These are phyloP conservation scores for Drosophila lacicola DNA, from an alignment of 2,888 invertebrate genomes.

Conservation along the genomic window DNA sequence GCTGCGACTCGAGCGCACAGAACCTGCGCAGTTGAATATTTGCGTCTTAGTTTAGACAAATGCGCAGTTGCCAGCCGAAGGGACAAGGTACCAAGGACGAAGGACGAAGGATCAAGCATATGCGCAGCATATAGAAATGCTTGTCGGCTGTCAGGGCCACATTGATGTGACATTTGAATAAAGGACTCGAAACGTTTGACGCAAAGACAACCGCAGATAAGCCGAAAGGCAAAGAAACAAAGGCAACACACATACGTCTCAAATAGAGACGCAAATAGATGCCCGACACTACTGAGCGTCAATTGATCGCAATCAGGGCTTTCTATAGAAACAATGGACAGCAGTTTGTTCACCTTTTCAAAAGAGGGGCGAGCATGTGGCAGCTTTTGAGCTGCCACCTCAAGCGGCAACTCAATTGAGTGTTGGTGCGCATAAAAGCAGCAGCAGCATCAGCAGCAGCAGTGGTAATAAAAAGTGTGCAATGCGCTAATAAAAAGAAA, in stretches of 20 bases:
- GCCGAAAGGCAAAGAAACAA: constrained; percentile 39
- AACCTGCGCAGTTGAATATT: constrained; percentile 65
- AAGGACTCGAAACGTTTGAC: constrained; percentile 49
- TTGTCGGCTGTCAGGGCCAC: constrained; percentile 35
- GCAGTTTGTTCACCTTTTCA: constrained; percentile 68
- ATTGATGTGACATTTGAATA: constrained; percentile 69
- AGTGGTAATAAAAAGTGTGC: constrained; percentile 64
- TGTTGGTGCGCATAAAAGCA: constrained; percentile 48
- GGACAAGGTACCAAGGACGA: neutral
- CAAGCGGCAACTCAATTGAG: constrained; percentile 56
- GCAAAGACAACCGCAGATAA: constrained; percentile 66
- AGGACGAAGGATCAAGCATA: constrained; percentile 11
- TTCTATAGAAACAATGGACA: constrained; percentile 35
- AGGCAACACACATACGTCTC: constrained; percentile 14
- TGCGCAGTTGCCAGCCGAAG: constrained; percentile 51
- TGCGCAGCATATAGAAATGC: constrained; percentile 25
- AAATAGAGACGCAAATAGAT: constrained; percentile 65
- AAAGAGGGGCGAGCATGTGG: neutral
- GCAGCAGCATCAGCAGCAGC: constrained; percentile 16
- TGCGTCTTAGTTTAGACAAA: constrained; percentile 52
- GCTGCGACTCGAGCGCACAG: constrained; percentile 17
- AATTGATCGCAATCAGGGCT: constrained; percentile 56
- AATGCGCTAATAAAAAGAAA: constrained; percentile 50
- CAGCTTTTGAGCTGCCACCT: constrained; percentile 49
- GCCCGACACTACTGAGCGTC: constrained; percentile 36